Conservation (phyloP, 2,113 vertebrate genomes). For the Oxyura jamaicensis region DNA sequence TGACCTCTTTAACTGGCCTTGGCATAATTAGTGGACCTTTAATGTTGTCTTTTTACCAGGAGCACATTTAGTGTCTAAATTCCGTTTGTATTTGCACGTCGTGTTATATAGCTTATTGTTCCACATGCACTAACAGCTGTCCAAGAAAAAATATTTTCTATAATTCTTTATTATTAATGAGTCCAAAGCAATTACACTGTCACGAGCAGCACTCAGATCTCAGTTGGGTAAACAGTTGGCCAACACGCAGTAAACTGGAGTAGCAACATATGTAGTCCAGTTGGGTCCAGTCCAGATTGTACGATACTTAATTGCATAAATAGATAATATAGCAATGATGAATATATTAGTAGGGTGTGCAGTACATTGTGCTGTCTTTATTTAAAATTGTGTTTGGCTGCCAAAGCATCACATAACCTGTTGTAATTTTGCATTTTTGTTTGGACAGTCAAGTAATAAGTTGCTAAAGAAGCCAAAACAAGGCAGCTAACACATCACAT, state of each 20-base stretch:
- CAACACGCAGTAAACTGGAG: constrained; percentile 53
- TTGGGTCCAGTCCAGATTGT: constrained; percentile 62
- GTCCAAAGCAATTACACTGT: constrained; percentile 55
- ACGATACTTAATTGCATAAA: constrained; percentile 64
- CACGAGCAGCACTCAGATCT: constrained; percentile 33
- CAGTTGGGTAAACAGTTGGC: constrained; percentile 72
- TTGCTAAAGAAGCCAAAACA: constrained; percentile 49
- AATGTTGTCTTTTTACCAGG: neutral
- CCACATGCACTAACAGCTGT: constrained; percentile 43
- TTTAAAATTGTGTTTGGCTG: constrained; percentile 31
- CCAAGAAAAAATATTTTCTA: constrained; percentile 50
- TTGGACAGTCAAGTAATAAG: constrained; percentile 56
- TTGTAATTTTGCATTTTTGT: constrained; percentile 58
- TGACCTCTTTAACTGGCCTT: neutral
- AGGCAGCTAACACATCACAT: constrained; percentile 38
- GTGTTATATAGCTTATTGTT: constrained; percentile 40
- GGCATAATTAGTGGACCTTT: neutral
- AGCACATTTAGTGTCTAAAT: constrained; percentile 8
- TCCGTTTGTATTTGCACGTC: neutral
- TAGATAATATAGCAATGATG: constrained; percentile 49
- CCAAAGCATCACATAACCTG: constrained; percentile 50
- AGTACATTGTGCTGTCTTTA: constrained; percentile 57
- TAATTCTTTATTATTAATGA: constrained; percentile 66
- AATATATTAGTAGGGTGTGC: constrained; percentile 48
- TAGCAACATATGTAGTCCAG: constrained; percentile 63